Base-by-base conservation (phyloP, 2,888 invertebrate species). In the Tuta absoluta region DNA sequence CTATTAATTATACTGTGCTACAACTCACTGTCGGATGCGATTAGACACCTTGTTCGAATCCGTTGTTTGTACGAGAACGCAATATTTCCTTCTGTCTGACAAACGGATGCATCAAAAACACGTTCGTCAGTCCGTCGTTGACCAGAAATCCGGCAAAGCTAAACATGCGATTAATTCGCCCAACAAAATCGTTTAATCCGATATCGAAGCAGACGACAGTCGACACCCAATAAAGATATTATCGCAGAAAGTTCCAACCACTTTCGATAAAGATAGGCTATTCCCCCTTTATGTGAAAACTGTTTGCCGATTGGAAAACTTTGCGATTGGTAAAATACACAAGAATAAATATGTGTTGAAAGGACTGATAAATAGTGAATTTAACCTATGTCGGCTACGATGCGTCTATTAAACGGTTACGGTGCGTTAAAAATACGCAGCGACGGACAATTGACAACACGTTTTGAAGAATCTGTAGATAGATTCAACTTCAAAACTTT, bases 241-340 rank as follows among this genome's bases (percentile, higher is more conserved):
- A 45, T 45, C 45, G 45, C n/a, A 45, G 45, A 45, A 45, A 45
- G 17, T 45, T 17, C 8, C 45, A 45, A 4, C n/a, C 45, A 45
- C n/a, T n/a, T 17, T 45, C n/a, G 45, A 45, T 45, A 45, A 41
- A 41, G 45, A 45, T 45, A 45, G 45, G 45, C 45, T 17, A 45
- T 45, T 45, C 8, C 45, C 7, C n/a, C 5, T 45, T 45, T 45
- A 45, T 45, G n/a, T 45, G n/a, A 3, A n/a, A 45, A 4, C 45
- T 17, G n/a, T 45, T 45, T 45, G n/a, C 45, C 45, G 17, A 3
- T 45, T 45, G n/a, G n/a, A 45, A 45, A 45, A 45, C 45, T 45
- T 45, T 17, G 45, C 3, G 1, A 45, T n/a, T 45, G 45, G 45
- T 17, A 17, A 45, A 45, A 45, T 45, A 45, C 1, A 45, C 45